Evolutionary conservation across 2,113 vertebrate genomes (phyloP).

Genomic region (Rhinichthys klamathensis): DNA sequence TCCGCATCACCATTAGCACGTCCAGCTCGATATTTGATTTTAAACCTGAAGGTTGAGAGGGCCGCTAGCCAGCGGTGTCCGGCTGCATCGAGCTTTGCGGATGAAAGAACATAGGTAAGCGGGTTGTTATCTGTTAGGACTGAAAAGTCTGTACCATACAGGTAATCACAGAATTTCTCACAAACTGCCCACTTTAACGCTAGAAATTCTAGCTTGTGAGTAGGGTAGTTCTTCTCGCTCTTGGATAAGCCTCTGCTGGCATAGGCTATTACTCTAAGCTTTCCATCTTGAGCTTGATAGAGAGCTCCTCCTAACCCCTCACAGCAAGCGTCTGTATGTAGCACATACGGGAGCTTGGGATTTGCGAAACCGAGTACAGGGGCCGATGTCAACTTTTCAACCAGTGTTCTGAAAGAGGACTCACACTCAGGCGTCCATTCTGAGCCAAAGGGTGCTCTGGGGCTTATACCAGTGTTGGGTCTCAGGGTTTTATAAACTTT

Average conservation of each 20-base stretch:
- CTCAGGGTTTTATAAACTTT: slow-evolving; percentile 39
- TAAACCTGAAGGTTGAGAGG: slow-evolving; percentile 3
- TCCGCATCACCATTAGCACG: slow-evolving; percentile 36
- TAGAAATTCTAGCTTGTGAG: too few species aligned
- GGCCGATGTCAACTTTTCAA: too few species aligned
- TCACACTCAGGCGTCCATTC: too few species aligned
- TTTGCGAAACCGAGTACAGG: too few species aligned
- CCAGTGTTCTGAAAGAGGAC: too few species aligned
- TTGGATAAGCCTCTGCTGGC: slow-evolving; percentile 24
- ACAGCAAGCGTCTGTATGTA: too few species aligned
- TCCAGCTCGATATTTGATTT: slow-evolving; percentile 36
- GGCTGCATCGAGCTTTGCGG: slow-evolving; percentile 18
- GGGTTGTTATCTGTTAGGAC: too few species aligned
- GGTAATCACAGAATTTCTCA: too few species aligned
- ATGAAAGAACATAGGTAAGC: slow-evolving; percentile 17
- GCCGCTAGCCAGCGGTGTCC: not conserved
- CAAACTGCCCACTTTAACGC: too few species aligned
- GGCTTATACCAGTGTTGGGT: not conserved
- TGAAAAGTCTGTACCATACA: too few species aligned
- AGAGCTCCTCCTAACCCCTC: not conserved
- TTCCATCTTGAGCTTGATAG: slow-evolving; percentile 1
- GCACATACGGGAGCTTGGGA: too few species aligned
- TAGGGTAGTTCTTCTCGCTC: slow-evolving; percentile 20
- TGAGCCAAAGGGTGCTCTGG: too few species aligned
- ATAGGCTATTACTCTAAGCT: not conserved